Evolutionary conservation across 2,888 invertebrate species (phyloP), one percentile per base, ranked within the genome.

Genomic region (Masnerella sp.): DNA sequence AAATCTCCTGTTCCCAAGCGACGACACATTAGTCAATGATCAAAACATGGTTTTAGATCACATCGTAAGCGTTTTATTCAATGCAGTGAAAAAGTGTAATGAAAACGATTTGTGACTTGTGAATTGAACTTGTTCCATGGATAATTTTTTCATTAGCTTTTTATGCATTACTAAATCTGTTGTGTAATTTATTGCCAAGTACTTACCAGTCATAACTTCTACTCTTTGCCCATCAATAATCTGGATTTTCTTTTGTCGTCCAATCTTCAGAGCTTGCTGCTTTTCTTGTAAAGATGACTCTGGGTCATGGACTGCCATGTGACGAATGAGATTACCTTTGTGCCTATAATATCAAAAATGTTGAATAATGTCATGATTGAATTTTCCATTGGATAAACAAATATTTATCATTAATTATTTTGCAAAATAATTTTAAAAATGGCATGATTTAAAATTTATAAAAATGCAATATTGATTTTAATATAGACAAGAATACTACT

Each of bases 301-400:
- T 0, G 96, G 95, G 88, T 97, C 96, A 83, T 98, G 97, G 0
- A 95, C 90, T 2, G 95, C 95, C 91, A 97, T 92, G 84, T 98
- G 97, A 0, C 97, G 90, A 82, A 97, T 95, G 11, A 97, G 91
- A 88, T 97, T 97, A 30, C 97, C 97, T 88, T 96, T 96, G 88
- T 97, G 96, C 12, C 91, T n/a, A n/a, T n/a, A n/a, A n/a, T n/a
- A n/a, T n/a, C n/a, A n/a, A n/a, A n/a, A n/a, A n/a, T n/a, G n/a
- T n/a, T n/a, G n/a, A n/a, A n/a, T n/a, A n/a, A n/a, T n/a, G n/a
- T n/a, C n/a, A n/a, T n/a, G n/a, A n/a, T n/a, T n/a, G n/a, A n/a
- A n/a, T n/a, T n/a, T n/a, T n/a, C n/a, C n/a, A n/a, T n/a, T n/a
- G n/a, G n/a, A n/a, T n/a, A n/a, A n/a, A n/a, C n/a, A n/a, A n/a